Evolutionary conservation across 2,888 invertebrate genomes (phyloP), one percentile per base, ranked within the genome.

Genomic region (Congeria kusceri): DNA sequence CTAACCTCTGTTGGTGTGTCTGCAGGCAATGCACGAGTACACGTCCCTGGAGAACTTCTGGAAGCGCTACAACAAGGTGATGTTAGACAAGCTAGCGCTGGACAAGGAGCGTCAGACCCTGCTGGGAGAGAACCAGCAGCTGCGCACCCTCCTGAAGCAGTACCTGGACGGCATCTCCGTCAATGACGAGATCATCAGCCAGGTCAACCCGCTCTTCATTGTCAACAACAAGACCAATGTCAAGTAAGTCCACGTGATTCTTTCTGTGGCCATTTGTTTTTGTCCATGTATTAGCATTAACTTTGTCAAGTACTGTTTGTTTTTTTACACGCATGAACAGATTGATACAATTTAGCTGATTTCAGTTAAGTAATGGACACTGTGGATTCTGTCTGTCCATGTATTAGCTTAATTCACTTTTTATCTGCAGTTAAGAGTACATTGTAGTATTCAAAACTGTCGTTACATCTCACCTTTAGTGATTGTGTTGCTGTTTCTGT

Each of bases 21-120:
- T 74, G 5, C 76, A 93, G 92, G 88, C 92, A 47, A 93, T 93
- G 92, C 90, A 92, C 71, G 91, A 93, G 71, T 94, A 93, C 84
- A 77, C 85, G 18, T 80, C 89, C 0, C 75, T 97, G 94, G 96
- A 96, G 81, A 96, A 95, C 86, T 96, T 97, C 90, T 95, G 97
- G 95, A 93, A 95, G 74, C 94, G 95, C 15, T 95, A 94, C 71
- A 96, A 95, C 90, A 94, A 95, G 78, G 95, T 95, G 1, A 88
- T 94, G 25, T 92, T 95, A 58, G 95, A 95, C 88, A 94, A 94
- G 61, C 94, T 94, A 32, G 94, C 94, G 11, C 91, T 95, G 72
- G 94, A 92, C 64, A 92, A 93, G 76, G 94, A 94, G 83, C 91
- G 91, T 67, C 87, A 89, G 67, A 89, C 89, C 88, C 78, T 94